Evolutionary conservation across 2,797 vertebrate genomes (phyloP).

Genomic region (Syndactyla subalaris): DNA sequence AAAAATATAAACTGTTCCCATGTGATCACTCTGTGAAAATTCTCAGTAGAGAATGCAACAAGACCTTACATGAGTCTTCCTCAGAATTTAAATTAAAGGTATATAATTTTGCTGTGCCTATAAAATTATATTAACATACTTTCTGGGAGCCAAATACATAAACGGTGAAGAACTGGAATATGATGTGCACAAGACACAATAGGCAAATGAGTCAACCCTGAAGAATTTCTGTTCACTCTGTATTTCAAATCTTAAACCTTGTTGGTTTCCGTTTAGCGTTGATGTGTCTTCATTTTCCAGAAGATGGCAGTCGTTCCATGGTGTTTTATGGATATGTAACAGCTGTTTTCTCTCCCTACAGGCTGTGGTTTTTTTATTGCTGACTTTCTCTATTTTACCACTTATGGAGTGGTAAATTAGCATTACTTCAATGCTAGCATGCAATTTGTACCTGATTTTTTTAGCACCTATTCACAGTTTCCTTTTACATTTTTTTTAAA

Average conservation of each 20-base stretch:
- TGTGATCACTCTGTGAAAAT: not conserved
- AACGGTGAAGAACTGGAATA: not conserved
- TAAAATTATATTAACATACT: not conserved
- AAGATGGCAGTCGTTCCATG: constrained; percentile 69
- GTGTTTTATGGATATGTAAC: not conserved
- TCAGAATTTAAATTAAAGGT: not conserved
- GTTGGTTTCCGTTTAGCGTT: accelerated
- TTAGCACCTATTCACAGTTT: not conserved
- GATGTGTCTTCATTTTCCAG: not conserved
- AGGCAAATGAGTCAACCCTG: not conserved
- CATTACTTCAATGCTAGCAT: not conserved
- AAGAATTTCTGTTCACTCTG: not conserved
- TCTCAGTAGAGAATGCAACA: not conserved
- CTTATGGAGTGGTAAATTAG: not conserved
- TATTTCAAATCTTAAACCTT: not conserved
- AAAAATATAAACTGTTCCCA: not conserved
- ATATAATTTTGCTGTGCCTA: not conserved
- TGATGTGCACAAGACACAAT: not conserved
- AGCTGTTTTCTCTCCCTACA: not conserved
- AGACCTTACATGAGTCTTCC: not conserved
- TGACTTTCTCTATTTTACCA: not conserved
- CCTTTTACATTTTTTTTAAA: not conserved
- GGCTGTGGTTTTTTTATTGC: accelerated
- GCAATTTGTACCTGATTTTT: not conserved
- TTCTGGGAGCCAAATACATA: not conserved